Conservation (phyloP, 1,140 invertebrate species). For the Micrasema minimum region DNA sequence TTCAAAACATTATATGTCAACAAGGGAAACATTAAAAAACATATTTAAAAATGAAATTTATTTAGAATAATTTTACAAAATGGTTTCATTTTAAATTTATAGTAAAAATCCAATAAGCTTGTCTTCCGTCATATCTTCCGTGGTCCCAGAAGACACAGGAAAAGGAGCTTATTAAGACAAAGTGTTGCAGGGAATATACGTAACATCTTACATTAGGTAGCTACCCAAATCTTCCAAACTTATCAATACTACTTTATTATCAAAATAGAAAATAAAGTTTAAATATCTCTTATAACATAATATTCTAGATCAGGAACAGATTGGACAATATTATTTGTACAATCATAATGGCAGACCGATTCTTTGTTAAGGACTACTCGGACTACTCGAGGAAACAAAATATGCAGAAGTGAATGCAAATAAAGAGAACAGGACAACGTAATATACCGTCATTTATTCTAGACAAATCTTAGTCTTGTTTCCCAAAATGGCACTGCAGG, state of each 20-base stretch:
- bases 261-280: slow-evolving; percentile 10
- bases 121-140: slow-evolving; percentile 31
- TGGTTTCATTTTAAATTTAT: too few relatives aligned
- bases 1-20: too few relatives aligned
- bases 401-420: too few relatives aligned
- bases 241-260: slow-evolving; percentile 7
- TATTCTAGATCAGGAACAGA: slow-evolving; percentile 35
- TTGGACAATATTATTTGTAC: slow-evolving; percentile 23
- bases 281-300: slow-evolving; percentile 25
- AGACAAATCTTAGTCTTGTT: background rate
- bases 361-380: background rate
- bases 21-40: too few relatives aligned
- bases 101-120: slow-evolving; percentile 21
- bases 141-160: slow-evolving; percentile 17
- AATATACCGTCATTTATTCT: too few relatives aligned
- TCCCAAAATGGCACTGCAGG: slow-evolving; percentile 27
- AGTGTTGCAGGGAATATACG: background rate
- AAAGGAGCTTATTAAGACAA: slow-evolving; percentile 31
- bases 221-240: slow-evolving; percentile 3
- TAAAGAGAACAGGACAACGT: too few relatives aligned
- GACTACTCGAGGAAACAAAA: slow-evolving; percentile 4
- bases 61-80: too few relatives aligned
- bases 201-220: background rate
- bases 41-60: too few relatives aligned
- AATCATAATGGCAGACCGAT: slow-evolving; percentile 9